A percentile compares a stretch with the other conserved stretches of the same genome.
Conservation (phyloP, 2,888 invertebrate genomes). For the Caenorhabditis sinica region DNA sequence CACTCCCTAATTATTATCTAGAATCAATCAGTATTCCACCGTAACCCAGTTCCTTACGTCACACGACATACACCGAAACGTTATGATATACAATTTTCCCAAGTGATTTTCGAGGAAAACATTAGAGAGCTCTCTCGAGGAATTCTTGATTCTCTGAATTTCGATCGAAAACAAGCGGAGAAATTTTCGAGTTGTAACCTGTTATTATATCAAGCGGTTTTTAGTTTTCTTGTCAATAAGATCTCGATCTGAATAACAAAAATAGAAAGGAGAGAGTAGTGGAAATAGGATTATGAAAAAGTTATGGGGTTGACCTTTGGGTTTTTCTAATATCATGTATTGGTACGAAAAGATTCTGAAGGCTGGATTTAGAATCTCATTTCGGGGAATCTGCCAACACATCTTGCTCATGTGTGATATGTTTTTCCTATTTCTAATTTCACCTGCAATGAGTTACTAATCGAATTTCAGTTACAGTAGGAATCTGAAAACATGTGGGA, state of each 20-base stretch:
- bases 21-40: no score
- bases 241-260: conserved; percentile 20
- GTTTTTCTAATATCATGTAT: neutral
- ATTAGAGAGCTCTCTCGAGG: neutral
- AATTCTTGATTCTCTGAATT: conserved; percentile 29
- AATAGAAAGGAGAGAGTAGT: neutral
- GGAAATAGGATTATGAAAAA: neutral
- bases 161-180: conserved; percentile 22
- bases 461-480: conserved; percentile 13
- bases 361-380: neutral
- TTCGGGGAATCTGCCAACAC: neutral
- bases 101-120: conserved; percentile 20
- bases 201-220: conserved; percentile 20
- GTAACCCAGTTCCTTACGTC: conserved; percentile 3
- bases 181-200: conserved; percentile 10
- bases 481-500: conserved; percentile 9
- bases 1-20: no score
- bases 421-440: conserved; percentile 8
- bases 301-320: neutral
- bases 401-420: neutral
- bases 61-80: neutral
- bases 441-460: conserved; percentile 24
- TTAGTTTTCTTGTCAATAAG: conserved; percentile 25
- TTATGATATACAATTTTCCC: conserved; percentile 29
- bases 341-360: neutral